These are phyloP conservation scores for Drosophila triauraria DNA, from an alignment of 1,140 invertebrate genomes.

Conservation along the genomic window DNA sequence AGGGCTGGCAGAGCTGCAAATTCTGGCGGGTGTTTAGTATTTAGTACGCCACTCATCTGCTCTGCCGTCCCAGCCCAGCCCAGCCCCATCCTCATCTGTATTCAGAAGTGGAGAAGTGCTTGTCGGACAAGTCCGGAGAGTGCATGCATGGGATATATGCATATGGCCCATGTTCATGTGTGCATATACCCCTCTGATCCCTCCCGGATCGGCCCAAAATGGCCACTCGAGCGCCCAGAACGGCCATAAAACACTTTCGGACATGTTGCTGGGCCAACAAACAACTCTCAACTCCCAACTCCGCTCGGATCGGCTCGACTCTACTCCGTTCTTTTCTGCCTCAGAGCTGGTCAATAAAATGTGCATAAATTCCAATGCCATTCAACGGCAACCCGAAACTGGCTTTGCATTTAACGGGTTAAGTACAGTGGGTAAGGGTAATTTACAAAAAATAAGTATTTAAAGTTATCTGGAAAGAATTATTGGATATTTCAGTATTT, in stretches of 20 bases:
- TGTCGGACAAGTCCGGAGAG: slow-evolving; percentile 69
- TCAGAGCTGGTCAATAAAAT: slow-evolving; percentile 76
- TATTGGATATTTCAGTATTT: background rate
- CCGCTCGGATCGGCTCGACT: slow-evolving; percentile 39
- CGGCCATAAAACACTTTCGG: slow-evolving; percentile 80
- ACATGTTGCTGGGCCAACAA: slow-evolving; percentile 75
- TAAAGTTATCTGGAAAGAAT: background rate
- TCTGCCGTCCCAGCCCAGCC: background rate
- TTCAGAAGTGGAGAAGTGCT: slow-evolving; percentile 69
- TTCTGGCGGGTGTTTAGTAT: slow-evolving; percentile 51
- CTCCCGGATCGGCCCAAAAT: slow-evolving; percentile 59
- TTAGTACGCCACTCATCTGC: slow-evolving; percentile 48
- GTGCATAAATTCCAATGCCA: slow-evolving; percentile 76
- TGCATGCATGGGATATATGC: slow-evolving; percentile 61
- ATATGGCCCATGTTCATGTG: slow-evolving; percentile 21
- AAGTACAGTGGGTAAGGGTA: slow-evolving; percentile 13
- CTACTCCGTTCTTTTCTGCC: slow-evolving; percentile 64
- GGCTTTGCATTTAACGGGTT: slow-evolving; percentile 45
- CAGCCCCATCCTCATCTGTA: slow-evolving; percentile 61
- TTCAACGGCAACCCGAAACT: slow-evolving; percentile 53
- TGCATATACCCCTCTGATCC: slow-evolving; percentile 23
- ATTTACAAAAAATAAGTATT: background rate
- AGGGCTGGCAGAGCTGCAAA: slow-evolving; percentile 38
- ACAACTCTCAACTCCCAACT: slow-evolving; percentile 44
- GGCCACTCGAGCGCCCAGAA: slow-evolving; percentile 79